Conservation (phyloP, 2,888 invertebrate species). For the Megastigmus dorsalis region DNA sequence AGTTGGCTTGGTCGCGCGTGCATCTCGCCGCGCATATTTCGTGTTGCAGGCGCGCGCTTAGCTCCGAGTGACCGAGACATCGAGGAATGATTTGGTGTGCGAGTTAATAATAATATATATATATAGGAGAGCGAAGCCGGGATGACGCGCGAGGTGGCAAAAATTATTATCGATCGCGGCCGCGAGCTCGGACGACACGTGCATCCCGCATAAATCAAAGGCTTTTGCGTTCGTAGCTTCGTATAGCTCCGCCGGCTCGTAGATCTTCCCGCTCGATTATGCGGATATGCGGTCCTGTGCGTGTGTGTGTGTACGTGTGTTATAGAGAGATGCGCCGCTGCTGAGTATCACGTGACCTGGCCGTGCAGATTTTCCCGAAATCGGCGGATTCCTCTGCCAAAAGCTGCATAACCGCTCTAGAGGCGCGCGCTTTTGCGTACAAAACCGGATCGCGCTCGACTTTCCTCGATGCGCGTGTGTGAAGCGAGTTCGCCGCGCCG, state of each 20-base stretch:
- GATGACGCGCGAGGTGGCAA: slow-evolving; percentile 30
- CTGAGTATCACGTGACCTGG: not conserved
- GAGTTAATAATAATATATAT: too few relatives aligned
- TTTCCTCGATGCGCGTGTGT: not conserved
- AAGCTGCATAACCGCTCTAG: not conserved
- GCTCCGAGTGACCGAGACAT: too few relatives aligned
- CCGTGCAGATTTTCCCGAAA: not conserved
- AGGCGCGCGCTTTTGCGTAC: not conserved
- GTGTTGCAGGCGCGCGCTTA: not conserved
- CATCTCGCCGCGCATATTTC: not conserved
- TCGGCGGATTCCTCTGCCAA: slow-evolving; percentile 3
- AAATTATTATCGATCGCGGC: slow-evolving; percentile 43
- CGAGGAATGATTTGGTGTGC: too few relatives aligned
- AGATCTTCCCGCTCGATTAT: not conserved
- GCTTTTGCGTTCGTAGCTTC: not conserved
- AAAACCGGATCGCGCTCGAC: not conserved
- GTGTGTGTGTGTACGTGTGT: not conserved
- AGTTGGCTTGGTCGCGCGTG: not conserved
- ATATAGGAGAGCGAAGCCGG: too few relatives aligned
- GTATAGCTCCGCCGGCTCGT: not conserved
- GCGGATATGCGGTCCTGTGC: not conserved
- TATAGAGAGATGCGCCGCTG: not conserved
- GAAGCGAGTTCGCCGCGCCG: too few relatives aligned
- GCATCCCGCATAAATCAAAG: slow-evolving; percentile 29
- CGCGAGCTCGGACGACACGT: slow-evolving; percentile 4